phyloP scores from a whole-genome alignment of 2,888 invertebrate species.

The Epinotia brunnichana region DNA sequence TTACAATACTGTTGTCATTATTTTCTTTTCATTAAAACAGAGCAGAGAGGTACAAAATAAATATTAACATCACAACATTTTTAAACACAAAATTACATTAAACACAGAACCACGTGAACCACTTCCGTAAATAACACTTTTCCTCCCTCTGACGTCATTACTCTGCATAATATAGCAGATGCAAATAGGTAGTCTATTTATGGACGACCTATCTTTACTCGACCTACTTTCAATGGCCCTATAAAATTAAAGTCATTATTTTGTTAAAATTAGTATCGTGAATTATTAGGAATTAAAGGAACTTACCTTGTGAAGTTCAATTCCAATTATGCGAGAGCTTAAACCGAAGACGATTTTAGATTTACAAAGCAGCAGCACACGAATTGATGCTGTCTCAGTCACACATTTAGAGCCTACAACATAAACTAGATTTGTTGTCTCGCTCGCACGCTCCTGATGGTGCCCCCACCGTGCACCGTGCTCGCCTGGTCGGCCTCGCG shows the following conservation, averaged over 20 bases:
- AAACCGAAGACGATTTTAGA: too few relatives aligned
- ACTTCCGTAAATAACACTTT: slow-evolving; percentile 31
- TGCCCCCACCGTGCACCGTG: too few relatives aligned
- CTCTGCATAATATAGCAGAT: slow-evolving; percentile 35
- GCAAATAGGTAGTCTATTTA: slow-evolving; percentile 36
- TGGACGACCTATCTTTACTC: slow-evolving; percentile 38
- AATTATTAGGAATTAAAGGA: too few relatives aligned
- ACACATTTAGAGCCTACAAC: too few relatives aligned
- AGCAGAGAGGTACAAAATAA: slow-evolving; percentile 6
- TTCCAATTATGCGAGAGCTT: too few relatives aligned
- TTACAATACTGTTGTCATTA: not conserved
- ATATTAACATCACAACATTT: not conserved
- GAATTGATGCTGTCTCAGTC: too few relatives aligned
- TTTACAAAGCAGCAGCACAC: too few relatives aligned
- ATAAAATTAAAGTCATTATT: slow-evolving; percentile 25
- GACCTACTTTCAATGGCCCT: slow-evolving; percentile 38
- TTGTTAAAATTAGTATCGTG: slow-evolving; percentile 28
- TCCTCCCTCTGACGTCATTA: slow-evolving; percentile 38
- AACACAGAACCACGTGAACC: slow-evolving; percentile 8
- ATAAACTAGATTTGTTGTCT: too few relatives aligned
- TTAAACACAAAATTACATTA: not conserved
- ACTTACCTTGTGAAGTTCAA: too few relatives aligned
- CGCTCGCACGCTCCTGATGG: too few relatives aligned
- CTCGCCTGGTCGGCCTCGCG: too few relatives aligned
- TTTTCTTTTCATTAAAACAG: slow-evolving; percentile 18